Evolutionary conservation across 2,113 vertebrate species (phyloP), one percentile per base, ranked within the genome.

Genomic region (Pteronura brasiliensis): DNA sequence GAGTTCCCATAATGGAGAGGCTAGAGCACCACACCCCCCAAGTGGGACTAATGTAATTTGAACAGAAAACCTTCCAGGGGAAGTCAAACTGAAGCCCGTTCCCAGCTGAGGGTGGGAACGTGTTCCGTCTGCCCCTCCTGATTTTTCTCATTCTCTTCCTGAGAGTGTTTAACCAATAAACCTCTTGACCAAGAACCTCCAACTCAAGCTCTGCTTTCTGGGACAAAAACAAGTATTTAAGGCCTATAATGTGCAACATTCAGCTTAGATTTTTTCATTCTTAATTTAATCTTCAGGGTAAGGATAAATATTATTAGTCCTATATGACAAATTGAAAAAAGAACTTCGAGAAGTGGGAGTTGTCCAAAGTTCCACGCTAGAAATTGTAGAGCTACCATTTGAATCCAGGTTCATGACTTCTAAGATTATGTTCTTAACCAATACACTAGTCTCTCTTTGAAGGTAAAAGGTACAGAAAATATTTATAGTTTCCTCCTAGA

Each of bases 211-310:
- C 59, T 61, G 31, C 25, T 39, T 94, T 25, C 20, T 39, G 44
- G 36, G 61, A 95, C 27, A 86, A 90, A 90, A 85, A 5, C 49
- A 59, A 47, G n/a, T 90, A 57, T n/a, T 44, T 63, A 29, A 20
- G 47, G 52, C 11, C 17, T 69, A 42, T 69, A 42, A 9, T 29
- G 47, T 57, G 36, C 80, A 85, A 72, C 31, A 76, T 44, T 86
- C 74, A 72, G 44, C n/a, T 82, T 63, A 92, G 57, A 20, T 80
- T 67, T 92, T 77, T 91, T 72, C 65, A 52, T 89, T 18, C 27
- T 27, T 79, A 29, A 52, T 77, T 93, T 72, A 65, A 52, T 82
- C 17, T 29, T 94, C 47, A 90, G 57, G 11, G 11, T 61, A 57
- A 25, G 23, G 81, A 36, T 82, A 72, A 52, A 59, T 61, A 67